These are phyloP conservation scores for Pantala flavescens DNA, from an alignment of 1,140 invertebrate genomes.

Conservation along the genomic window DNA sequence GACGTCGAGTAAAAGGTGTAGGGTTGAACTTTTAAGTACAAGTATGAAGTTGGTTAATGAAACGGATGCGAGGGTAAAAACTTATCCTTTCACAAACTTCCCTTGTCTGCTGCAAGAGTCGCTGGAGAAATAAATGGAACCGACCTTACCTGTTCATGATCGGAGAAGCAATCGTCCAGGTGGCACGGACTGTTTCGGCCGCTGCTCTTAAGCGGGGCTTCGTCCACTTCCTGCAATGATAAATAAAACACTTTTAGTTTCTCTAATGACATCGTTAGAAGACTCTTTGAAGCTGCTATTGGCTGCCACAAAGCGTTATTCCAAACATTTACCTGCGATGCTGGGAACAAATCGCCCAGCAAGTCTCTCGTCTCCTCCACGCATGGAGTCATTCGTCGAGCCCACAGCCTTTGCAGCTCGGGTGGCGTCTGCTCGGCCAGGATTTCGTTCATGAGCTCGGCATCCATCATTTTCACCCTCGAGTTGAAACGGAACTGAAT, in stretches of 20 bases:
- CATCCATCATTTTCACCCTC: too few relatives aligned
- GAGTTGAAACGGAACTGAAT: too few relatives aligned
- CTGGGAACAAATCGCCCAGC: background rate
- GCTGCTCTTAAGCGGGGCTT: background rate
- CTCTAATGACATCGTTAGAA: background rate
- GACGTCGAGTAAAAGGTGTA: too few relatives aligned
- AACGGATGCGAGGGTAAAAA: background rate
- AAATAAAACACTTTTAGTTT: background rate
- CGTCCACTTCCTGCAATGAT: background rate
- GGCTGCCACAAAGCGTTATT: too few relatives aligned
- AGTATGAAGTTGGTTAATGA: too few relatives aligned
- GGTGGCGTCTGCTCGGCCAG: background rate
- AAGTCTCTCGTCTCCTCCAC: background rate
- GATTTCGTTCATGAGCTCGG: background rate
- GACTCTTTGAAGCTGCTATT: too few relatives aligned
- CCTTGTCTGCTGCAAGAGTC: background rate
- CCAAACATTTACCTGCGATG: background rate
- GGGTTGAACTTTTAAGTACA: too few relatives aligned
- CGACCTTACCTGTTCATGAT: conserved; percentile 5
- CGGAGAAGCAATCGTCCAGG: background rate
- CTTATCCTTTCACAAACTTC: background rate
- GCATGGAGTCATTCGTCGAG: background rate
- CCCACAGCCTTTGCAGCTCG: background rate
- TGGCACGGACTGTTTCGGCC: background rate
- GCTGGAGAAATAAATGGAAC: background rate